phyloP scores from a whole-genome alignment of 2,888 invertebrate genomes.

The Nesidiocoris tenuis region DNA sequence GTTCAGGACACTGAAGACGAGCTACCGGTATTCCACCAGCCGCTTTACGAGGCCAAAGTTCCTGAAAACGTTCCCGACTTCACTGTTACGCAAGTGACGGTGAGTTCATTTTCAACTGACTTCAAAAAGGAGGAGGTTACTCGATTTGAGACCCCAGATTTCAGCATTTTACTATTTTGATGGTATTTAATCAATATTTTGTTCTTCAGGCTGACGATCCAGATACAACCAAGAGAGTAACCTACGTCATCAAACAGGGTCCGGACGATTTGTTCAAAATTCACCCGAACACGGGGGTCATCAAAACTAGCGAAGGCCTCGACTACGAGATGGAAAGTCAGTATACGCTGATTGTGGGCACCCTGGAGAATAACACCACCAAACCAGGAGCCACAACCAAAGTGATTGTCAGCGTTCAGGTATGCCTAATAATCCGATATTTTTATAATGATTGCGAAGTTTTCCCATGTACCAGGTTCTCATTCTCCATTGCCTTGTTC shows the following conservation, averaged over 20 bases:
- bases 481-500: conserved; percentile 48
- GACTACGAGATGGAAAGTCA: conserved; percentile 75
- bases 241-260: conserved; percentile 79
- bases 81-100: conserved; percentile 74
- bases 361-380: conserved; percentile 74
- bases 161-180: too few species aligned
- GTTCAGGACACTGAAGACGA: conserved; percentile 83
- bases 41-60: conserved; percentile 73
- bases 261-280: conserved; percentile 79
- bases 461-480: too few species aligned
- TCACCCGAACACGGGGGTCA: conserved; percentile 74
- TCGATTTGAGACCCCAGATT: too few species aligned
- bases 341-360: conserved; percentile 76
- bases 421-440: conserved; percentile 50
- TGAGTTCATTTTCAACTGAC: too few species aligned
- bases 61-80: conserved; percentile 81
- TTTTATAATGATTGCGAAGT: not conserved
- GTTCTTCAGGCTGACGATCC: conserved; percentile 74
- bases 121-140: too few species aligned
- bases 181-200: too few species aligned
- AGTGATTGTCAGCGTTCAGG: conserved; percentile 71
- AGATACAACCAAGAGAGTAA: conserved; percentile 79
- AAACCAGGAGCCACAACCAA: conserved; percentile 71
- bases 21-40: conserved; percentile 72
- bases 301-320: conserved; percentile 72